phyloP scores from a whole-genome alignment of 64 coral and sea anemone genomes.

The Dendrophyllia cribrosa region DNA sequence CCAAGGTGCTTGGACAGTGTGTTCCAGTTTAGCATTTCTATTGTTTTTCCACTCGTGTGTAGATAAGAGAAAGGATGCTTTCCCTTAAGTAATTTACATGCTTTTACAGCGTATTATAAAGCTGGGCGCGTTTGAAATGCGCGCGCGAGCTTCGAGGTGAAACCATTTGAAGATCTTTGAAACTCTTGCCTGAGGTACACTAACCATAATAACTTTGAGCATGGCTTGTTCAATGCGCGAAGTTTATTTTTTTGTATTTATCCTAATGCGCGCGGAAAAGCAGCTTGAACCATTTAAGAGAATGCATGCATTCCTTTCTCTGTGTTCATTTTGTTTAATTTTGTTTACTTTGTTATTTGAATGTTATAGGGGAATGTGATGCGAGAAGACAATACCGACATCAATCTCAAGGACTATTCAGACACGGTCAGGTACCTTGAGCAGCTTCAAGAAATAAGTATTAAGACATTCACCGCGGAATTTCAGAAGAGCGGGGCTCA shows the following conservation, averaged over 20 bases:
- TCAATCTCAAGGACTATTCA: conserved; percentile 31
- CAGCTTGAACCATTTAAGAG: neutral
- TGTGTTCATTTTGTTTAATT: conserved; percentile 62
- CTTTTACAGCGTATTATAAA: conserved; percentile 70
- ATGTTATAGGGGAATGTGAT: conserved; percentile 83
- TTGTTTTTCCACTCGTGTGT: conserved; percentile 77
- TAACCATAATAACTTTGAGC: conserved; percentile 11
- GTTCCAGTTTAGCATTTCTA: conserved; percentile 61
- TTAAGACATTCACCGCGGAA: conserved; percentile 21
- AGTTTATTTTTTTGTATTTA: conserved; percentile 20
- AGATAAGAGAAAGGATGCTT: conserved; percentile 72
- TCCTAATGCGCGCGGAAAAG: neutral
- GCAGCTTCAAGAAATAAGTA: conserved; percentile 38
- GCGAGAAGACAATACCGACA: conserved; percentile 63
- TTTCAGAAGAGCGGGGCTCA: neutral
- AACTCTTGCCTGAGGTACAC: conserved; percentile 22
- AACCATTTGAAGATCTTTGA: neutral
- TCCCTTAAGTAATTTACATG: conserved; percentile 87
- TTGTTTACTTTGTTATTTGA: conserved; percentile 89
- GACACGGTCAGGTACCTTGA: conserved; percentile 42
- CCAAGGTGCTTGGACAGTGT: neutral
- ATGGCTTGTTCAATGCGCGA: conserved; percentile 5
- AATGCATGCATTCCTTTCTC: conserved; percentile 47
- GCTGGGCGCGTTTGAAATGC: conserved; percentile 26
- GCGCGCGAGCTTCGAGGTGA: conserved; percentile 12